A percentile compares a stretch with the other conserved stretches of the same genome.
phyloP scores from a whole-genome alignment of 1,140 invertebrate species.

The Aphelinus atriplicis region DNA sequence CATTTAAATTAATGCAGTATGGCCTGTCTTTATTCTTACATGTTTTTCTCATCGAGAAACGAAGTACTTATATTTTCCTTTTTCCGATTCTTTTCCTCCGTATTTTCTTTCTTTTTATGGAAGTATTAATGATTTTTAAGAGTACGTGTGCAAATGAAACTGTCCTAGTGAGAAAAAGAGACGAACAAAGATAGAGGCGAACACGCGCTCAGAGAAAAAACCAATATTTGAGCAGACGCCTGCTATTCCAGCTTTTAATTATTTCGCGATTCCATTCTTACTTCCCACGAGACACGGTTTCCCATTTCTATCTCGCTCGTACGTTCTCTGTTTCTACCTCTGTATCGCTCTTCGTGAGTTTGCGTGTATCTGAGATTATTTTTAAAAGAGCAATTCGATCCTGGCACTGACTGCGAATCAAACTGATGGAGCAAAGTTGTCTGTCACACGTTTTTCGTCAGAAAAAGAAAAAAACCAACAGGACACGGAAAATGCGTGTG shows the following conservation, averaged over 20 bases:
- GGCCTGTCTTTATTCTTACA: background rate
- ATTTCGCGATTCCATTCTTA: conserved; percentile 28
- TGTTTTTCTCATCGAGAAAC: background rate
- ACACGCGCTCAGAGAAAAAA: conserved; percentile 16
- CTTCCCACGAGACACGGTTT: conserved; percentile 15
- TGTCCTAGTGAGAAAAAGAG: background rate
- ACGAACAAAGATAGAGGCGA: background rate
- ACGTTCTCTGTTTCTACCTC: conserved; percentile 11
- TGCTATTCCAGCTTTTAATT: conserved; percentile 36
- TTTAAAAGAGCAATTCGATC: conserved; percentile 16
- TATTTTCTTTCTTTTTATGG: too few relatives aligned
- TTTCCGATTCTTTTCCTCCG: background rate
- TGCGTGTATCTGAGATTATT: conserved; percentile 7
- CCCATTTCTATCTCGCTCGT: background rate
- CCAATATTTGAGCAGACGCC: conserved; percentile 35
- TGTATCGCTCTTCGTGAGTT: background rate
- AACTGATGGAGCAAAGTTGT: background rate
- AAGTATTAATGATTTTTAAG: conserved; percentile 35
- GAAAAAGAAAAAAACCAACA: background rate
- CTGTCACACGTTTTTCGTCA: background rate
- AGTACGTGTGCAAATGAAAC: conserved; percentile 22
- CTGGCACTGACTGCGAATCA: background rate
- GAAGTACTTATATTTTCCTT: conserved; percentile 7
- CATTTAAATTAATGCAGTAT: conserved; percentile 10
- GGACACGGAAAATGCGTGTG: too few relatives aligned